Percentiles rank a stretch among this genome's conserved stretches.
phyloP scores from a whole-genome alignment of 1,140 invertebrate species.

The Goniozus legneri region DNA sequence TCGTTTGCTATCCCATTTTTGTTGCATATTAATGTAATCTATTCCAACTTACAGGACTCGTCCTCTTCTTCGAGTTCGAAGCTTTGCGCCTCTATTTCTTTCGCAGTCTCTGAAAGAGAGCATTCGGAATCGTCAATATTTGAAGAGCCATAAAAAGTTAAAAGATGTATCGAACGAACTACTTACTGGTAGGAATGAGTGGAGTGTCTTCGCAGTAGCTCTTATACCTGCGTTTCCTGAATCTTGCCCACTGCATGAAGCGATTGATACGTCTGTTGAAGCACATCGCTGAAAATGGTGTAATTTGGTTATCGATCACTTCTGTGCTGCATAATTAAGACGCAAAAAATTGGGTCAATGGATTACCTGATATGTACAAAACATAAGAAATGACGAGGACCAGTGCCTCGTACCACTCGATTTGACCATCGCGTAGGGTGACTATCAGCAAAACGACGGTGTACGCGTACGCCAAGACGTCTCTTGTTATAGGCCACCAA shows the following conservation, averaged over 20 bases:
- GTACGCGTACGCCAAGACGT: slow-evolving; percentile 63
- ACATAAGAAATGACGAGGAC: slow-evolving; percentile 56
- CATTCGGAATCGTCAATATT: too few species aligned
- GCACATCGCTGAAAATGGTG: slow-evolving; percentile 44
- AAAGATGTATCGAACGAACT: too few species aligned
- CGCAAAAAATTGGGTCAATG: background rate
- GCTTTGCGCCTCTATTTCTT: slow-evolving; percentile 13
- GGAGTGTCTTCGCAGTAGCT: slow-evolving; percentile 42
- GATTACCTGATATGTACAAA: slow-evolving; percentile 56
- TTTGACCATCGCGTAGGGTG: slow-evolving; percentile 59
- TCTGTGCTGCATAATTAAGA: background rate
- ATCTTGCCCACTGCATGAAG: slow-evolving; percentile 28
- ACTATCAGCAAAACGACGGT: slow-evolving; percentile 63
- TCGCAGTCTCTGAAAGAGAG: slow-evolving; percentile 11
- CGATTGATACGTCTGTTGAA: slow-evolving; percentile 43
- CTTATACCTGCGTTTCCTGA: slow-evolving; percentile 32
- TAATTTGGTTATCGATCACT: too few species aligned
- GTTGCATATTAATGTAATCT: background rate
- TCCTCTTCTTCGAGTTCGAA: slow-evolving; percentile 12
- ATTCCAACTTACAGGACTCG: slow-evolving; percentile 22
- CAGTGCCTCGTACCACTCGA: slow-evolving; percentile 64
- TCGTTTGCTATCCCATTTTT: background rate
- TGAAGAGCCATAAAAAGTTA: background rate
- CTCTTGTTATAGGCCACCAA: slow-evolving; percentile 67
- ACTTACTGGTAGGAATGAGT: slow-evolving; percentile 34